Conservation (phyloP, 2,888 invertebrate genomes). For the Pristionchus fissidentatus region DNA sequence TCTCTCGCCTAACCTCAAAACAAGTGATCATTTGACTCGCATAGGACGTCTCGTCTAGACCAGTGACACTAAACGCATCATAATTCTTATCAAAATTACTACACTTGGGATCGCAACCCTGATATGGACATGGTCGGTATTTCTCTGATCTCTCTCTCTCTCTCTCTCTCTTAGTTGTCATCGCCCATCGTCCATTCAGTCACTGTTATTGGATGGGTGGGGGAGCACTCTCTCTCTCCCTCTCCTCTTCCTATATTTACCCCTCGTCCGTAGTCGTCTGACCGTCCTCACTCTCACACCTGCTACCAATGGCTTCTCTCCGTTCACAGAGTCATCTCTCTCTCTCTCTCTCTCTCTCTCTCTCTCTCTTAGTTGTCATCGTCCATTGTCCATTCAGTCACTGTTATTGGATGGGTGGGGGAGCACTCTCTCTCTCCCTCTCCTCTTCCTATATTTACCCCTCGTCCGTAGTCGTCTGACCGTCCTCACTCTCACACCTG, state of each 20-base stretch:
- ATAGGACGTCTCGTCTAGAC: too few relatives aligned
- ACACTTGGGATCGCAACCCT: too few relatives aligned
- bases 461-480: not conserved
- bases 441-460: conserved; percentile 35
- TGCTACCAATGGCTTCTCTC: not conserved
- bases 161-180: not conserved
- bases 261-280: not conserved
- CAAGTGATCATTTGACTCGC: too few relatives aligned
- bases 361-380: not conserved
- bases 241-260: conserved; percentile 29
- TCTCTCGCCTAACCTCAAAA: too few relatives aligned
- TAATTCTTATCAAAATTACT: too few relatives aligned
- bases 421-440: conserved; percentile 8
- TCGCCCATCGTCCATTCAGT: not conserved
- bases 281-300: too few relatives aligned
- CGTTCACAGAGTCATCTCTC: not conserved
- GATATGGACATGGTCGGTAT: too few relatives aligned
- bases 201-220: conserved; percentile 6
- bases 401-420: conserved; percentile 15
- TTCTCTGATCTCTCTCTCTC: not conserved
- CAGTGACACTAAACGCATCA: too few relatives aligned
- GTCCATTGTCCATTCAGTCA: not conserved
- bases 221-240: conserved; percentile 13
- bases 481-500: too few relatives aligned
- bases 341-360: not conserved